phyloP scores from a whole-genome alignment of 2,888 invertebrate species.

The Liodrosophila aerea region DNA sequence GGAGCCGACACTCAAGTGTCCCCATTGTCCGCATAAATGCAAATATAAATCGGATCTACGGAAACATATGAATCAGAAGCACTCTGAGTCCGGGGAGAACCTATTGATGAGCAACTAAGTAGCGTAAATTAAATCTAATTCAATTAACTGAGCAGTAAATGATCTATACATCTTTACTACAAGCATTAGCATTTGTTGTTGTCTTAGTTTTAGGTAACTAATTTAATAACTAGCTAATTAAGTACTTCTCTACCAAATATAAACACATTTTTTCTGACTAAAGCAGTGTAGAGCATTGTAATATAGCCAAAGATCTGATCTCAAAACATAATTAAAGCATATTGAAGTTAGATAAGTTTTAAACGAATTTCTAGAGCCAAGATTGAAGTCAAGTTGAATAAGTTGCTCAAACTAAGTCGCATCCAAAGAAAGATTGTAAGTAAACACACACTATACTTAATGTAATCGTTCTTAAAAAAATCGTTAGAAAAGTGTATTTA shows the following conservation, averaged over 20 bases:
- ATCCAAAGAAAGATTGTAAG: slow-evolving; percentile 17
- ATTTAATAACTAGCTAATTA: slow-evolving; percentile 9
- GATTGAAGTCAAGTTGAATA: slow-evolving; percentile 26
- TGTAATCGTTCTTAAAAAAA: no score
- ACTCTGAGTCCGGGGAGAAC: slow-evolving; percentile 60
- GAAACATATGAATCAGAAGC: slow-evolving; percentile 81
- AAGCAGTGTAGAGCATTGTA: slow-evolving; percentile 43
- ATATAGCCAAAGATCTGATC: slow-evolving; percentile 68
- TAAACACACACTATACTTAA: slow-evolving; percentile 7
- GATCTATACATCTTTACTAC: slow-evolving; percentile 1
- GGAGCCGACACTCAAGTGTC: slow-evolving; percentile 79
- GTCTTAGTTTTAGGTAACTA: slow-evolving; percentile 36
- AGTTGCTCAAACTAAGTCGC: slow-evolving; percentile 34
- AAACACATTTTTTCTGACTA: slow-evolving; percentile 16
- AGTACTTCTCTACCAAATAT: slow-evolving; percentile 9
- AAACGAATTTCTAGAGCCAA: slow-evolving; percentile 45
- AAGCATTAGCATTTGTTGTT: slow-evolving; percentile 56
- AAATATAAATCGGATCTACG: slow-evolving; percentile 82
- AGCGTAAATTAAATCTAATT: neutral
- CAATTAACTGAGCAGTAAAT: slow-evolving; percentile 10
- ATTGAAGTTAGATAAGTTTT: slow-evolving; percentile 49
- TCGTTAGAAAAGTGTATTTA: no score
- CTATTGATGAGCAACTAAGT: slow-evolving; percentile 32
- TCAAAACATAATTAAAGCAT: slow-evolving; percentile 34
- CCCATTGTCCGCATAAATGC: slow-evolving; percentile 81